These are phyloP conservation scores for Beroe forskalii DNA, from an alignment of 37 sponge, comb jelly and placozoan species.

Conservation along the genomic window DNA sequence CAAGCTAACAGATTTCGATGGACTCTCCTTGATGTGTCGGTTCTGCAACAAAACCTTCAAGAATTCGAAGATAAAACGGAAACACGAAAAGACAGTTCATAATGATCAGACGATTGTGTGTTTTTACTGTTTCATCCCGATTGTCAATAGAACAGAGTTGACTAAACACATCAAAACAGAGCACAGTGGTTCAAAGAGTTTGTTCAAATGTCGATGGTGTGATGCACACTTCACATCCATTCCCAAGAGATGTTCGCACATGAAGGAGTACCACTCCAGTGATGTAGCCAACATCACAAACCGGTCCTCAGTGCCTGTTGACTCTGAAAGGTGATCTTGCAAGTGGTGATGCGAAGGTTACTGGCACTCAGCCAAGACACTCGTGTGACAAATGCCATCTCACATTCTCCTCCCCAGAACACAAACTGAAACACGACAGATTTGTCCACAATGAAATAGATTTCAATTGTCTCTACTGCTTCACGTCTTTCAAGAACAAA, in stretches of 20 bases:
- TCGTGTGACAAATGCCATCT: constrained; percentile 10
- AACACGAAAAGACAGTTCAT: constrained; percentile 59
- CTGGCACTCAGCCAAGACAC: not conserved
- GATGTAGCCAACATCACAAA: constrained; percentile 57
- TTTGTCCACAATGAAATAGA: constrained; percentile 17
- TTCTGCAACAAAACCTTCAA: constrained; percentile 59
- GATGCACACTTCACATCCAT: constrained; percentile 58
- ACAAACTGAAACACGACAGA: not conserved
- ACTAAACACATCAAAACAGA: constrained; percentile 62
- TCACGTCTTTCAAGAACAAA: constrained; percentile 28
- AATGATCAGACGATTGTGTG: constrained; percentile 54
- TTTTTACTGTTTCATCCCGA: constrained; percentile 62
- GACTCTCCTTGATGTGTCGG: constrained; percentile 34
- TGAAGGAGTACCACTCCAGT: constrained; percentile 61
- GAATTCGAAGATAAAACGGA: constrained; percentile 47
- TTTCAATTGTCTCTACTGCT: constrained; percentile 12
- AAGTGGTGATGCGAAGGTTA: not conserved
- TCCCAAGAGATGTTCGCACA: constrained; percentile 52
- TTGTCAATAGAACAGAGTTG: constrained; percentile 45
- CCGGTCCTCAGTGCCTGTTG: not conserved
- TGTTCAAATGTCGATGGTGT: constrained; percentile 63
- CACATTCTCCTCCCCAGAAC: not conserved
- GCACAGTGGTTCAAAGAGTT: constrained; percentile 58
- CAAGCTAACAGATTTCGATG: constrained; percentile 30
- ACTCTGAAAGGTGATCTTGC: not conserved